phyloP scores from a whole-genome alignment of 35 echinoderm and acorn worm genomes.

The Chiridota heheva region DNA sequence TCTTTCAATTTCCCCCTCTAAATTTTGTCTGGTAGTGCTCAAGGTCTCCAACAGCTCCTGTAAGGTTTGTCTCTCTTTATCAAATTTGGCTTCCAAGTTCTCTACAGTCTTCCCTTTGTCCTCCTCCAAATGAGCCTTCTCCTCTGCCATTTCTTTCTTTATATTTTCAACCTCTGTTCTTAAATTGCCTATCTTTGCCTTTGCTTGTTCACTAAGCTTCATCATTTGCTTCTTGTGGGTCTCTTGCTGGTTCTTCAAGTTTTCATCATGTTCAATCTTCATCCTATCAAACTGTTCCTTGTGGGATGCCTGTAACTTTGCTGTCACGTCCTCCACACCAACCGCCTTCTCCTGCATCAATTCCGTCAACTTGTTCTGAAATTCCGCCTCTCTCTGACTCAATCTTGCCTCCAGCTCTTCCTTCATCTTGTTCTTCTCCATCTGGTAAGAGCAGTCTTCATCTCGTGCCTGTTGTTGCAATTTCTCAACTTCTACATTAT shows the following conservation, averaged over 20 bases:
- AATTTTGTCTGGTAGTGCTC: too few relatives aligned
- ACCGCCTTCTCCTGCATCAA: slow-evolving; percentile 83
- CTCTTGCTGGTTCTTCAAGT: slow-evolving; percentile 56
- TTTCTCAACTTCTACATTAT: not conserved
- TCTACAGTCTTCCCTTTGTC: not conserved
- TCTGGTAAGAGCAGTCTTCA: slow-evolving; percentile 18
- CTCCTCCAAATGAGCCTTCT: slow-evolving; percentile 2
- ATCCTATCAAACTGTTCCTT: slow-evolving; percentile 76
- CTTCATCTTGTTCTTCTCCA: slow-evolving; percentile 2
- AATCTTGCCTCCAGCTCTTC: slow-evolving; percentile 29
- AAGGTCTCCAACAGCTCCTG: not conserved
- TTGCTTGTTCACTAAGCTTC: slow-evolving; percentile 89
- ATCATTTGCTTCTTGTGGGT: slow-evolving; percentile 78
- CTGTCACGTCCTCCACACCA: slow-evolving; percentile 82
- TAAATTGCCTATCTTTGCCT: slow-evolving; percentile 73
- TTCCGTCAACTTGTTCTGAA: slow-evolving; percentile 72
- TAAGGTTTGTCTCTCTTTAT: not conserved
- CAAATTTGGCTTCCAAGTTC: slow-evolving; percentile 6
- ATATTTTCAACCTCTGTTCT: slow-evolving; percentile 53
- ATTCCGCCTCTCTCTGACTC: slow-evolving; percentile 68
- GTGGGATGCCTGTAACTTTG: slow-evolving; percentile 67
- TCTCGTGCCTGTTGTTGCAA: slow-evolving; percentile 21
- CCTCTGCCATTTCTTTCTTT: slow-evolving; percentile 28
- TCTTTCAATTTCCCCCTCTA: slow-evolving; percentile 29
- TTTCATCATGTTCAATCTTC: slow-evolving; percentile 61